Base-by-base conservation (phyloP, 1,140 invertebrate species). In the Pseudoatta argentina region DNA sequence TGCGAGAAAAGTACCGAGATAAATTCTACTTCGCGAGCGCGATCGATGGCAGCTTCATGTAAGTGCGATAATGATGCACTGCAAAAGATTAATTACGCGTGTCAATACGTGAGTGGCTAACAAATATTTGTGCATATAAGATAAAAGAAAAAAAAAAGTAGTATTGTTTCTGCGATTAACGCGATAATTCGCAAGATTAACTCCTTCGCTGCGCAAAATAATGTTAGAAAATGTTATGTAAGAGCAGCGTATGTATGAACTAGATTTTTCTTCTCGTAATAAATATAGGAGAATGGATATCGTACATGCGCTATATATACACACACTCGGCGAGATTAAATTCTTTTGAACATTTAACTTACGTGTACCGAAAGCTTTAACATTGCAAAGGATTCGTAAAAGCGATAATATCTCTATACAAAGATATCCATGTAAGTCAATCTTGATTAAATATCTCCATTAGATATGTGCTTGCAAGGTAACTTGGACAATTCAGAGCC, bases 391-490 rank as follows among this genome's bases (percentile, higher is more conserved):
- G 48, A 69, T 51, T 63, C 18, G 34, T 30, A 82, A 73, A 34
- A 73, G 7, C n/a, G 79, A 48, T 53, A 69, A 55, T 69, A 61
- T 73, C 67, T 48, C 21, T 30, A 18, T 24, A 30, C 39, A 34
- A 14, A 83, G 67, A 73, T 59, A 73, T 48, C 24, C 57, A 72
- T 73, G 55, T 73, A 83, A 55, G 55, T 83, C 79, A 48, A 48
- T 73, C 69, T 63, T 63, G 67, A 75, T 73, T 73, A 73, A 55
- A 63, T 75, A 61, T 59, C 18, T 55, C 66, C 44, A 14, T 73
- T 61, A 73, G 67, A 48, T 39, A 18, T 27, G 5, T 21, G 64
- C 30, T 71, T 24, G 44, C n/a, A 12, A 18, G 67, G 14, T 30
- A 57, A 24, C 16, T 34, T 21, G 12, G 55, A 51, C 34, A 44